These are phyloP conservation scores for Boloria euphrosyne DNA, from an alignment of 2,888 invertebrate genomes.

Conservation along the genomic window DNA sequence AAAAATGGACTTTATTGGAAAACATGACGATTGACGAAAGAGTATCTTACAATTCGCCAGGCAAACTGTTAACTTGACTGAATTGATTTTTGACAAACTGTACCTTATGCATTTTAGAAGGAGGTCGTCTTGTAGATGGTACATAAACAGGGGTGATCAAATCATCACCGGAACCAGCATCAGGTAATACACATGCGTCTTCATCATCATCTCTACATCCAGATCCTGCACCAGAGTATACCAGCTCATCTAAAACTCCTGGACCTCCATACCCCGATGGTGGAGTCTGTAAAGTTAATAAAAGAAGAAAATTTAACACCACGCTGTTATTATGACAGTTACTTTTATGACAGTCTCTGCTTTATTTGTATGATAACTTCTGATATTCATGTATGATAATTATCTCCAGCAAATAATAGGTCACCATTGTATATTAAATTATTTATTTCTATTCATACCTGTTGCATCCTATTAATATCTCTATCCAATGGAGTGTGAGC, in stretches of 20 bases:
- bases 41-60: too few species aligned
- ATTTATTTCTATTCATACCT: constrained; percentile 73
- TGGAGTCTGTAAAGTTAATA: constrained; percentile 85
- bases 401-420: not conserved
- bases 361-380: too few species aligned
- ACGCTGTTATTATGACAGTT: not conserved
- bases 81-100: not conserved
- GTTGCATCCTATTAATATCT: constrained; percentile 93
- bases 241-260: constrained; percentile 92
- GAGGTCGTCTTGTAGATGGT: constrained; percentile 88
- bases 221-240: constrained; percentile 95
- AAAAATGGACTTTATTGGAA: too few species aligned
- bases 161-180: constrained; percentile 93
- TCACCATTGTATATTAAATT: too few species aligned
- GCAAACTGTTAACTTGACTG: too few species aligned
- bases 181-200: constrained; percentile 94
- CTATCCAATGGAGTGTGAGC: constrained; percentile 89
- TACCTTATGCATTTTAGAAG: constrained; percentile 51
- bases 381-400: not conserved
- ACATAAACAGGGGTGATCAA: constrained; percentile 96
- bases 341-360: too few species aligned
- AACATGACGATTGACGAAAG: too few species aligned
- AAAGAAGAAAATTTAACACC: not conserved
- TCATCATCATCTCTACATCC: constrained; percentile 96
- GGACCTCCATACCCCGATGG: constrained; percentile 87